Evolutionary conservation across 2,113 vertebrate species (phyloP), one percentile per base, ranked within the genome.

Genomic region (Nymphicus hollandicus): DNA sequence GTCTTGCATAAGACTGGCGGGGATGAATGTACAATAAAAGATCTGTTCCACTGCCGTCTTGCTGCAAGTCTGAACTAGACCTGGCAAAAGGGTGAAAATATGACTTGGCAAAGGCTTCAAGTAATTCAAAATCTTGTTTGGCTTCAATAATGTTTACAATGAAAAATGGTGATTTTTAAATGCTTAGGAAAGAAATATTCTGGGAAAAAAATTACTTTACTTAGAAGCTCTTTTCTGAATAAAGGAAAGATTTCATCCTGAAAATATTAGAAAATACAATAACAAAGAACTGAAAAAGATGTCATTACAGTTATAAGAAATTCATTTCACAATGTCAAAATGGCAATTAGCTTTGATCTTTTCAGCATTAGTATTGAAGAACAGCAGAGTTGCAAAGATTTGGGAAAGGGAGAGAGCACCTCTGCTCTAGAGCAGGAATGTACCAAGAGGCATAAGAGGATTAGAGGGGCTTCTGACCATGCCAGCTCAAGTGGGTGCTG

Each of bases 51-150:
- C n/a, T 79, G 56, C 19, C 69, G 46, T 29, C 49, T 81, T 65
- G 18, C 73, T 79, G 18, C 31, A 49, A 69, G 52, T 47, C 58
- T 76, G 77, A 82, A 81, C 53, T 66, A 93, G 81, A 77, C 28
- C 46, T 66, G 37, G 89, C 56, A 72, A 85, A 85, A 77, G 5
- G 11, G 53, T 65, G 37, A 88, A 91, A 88, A 88, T 41, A 65
- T 14, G 49, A 41, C 65, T 91, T 95, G 81, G 49, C 65, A 93
- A 91, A 91, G 16, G 17, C 18, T 84, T 78, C 41, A 84, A 53
- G 73, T 50, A 86, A 86, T 41, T 77, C 8, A 80, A 55, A 82
- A 80, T 61, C 37, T 80, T 63, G 8, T 81, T 89, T 80, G 84
- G 46, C 79, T 73, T 95, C 63, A 68, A 19, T 41, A 60, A 9